Base-by-base conservation (phyloP, 2,797 vertebrate genomes). In the Picus viridis region DNA sequence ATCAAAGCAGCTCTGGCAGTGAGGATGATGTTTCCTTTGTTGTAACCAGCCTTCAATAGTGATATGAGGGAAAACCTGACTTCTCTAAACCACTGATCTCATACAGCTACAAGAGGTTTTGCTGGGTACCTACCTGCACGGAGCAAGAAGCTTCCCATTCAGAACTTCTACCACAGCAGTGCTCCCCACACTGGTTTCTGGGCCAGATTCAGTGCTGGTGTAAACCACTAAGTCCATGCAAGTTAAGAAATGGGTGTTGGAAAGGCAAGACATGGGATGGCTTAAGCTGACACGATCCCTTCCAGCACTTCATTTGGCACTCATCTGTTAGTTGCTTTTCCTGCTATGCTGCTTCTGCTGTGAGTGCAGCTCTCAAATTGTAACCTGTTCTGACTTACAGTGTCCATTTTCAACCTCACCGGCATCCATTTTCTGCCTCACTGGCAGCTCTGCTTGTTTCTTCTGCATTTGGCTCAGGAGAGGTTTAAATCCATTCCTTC, bases 81-180 rank as follows among this genome's bases (percentile, higher is more conserved):
- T 61, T 85, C 6, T 43, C 57, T 24, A 4, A 76, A 36, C 43
- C 3, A 1, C 49, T 53, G 74, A 19, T 41, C 45, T 59, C 41
- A 27, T 2, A 32, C 0, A 19, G 0, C 61, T 57, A 0, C 1
- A 2, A 72, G 63, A 54, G 23, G 27, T 27, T 57, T 62, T 57
- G 36, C 69, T 75, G n/a, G 16, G n/a, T 58, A 71, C 12, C 62
- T n/a, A 8, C 29, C 34, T 68, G 58, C 26, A 7, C 5, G 0
- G 57, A 84, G 69, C 16, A 57, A 39, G 39, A n/a, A 1, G 6
- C 56, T 10, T 81, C 27, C 59, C 2, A 1, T 11, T 36, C 73
- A 63, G 59, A 24, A 23, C 47, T 24, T 51, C 12, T 72, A 74
- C 57, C 77, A 74, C 36, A 22, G 45, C 47, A 57, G 19, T 22